Conservation (phyloP, 1,140 invertebrate genomes). For the Brachionus angularis region DNA sequence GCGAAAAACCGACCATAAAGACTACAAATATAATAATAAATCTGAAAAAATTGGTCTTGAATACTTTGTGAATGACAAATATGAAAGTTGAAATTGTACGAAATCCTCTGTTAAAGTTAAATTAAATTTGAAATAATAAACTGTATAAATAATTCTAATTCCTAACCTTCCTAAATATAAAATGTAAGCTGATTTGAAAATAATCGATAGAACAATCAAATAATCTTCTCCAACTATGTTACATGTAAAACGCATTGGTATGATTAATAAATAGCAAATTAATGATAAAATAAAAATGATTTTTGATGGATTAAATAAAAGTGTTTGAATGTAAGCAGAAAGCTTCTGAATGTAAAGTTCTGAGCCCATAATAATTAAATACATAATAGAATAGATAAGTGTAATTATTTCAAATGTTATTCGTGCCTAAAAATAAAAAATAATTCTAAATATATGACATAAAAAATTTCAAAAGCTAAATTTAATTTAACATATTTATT, state of each 20-base stretch:
- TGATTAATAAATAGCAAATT: neutral
- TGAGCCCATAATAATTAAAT: constrained; percentile 17
- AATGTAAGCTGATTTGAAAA: constrained; percentile 54
- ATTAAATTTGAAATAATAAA: constrained; percentile 47
- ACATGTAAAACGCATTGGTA: constrained; percentile 39
- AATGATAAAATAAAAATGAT: constrained; percentile 36
- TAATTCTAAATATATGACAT: neutral
- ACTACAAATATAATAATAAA: constrained; percentile 93
- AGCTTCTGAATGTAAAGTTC: constrained; percentile 41
- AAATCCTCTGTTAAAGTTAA: constrained; percentile 76
- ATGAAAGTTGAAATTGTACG: constrained; percentile 97
- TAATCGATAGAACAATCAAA: neutral
- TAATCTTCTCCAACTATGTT: neutral
- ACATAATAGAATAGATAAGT: constrained; percentile 22
- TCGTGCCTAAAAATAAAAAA: neutral
- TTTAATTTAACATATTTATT: neutral
- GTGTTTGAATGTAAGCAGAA: neutral
- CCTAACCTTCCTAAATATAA: constrained; percentile 92
- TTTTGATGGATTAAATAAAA: constrained; percentile 38
- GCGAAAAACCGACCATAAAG: constrained; percentile 94
- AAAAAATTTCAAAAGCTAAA: neutral
- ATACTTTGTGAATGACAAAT: constrained; percentile 98
- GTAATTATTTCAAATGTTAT: constrained; percentile 15
- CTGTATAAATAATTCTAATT: constrained; percentile 7
- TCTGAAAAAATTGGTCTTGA: constrained; percentile 85